phyloP scores from a whole-genome alignment of 2,113 vertebrate species.

The cat (Felis catus) region DNA sequence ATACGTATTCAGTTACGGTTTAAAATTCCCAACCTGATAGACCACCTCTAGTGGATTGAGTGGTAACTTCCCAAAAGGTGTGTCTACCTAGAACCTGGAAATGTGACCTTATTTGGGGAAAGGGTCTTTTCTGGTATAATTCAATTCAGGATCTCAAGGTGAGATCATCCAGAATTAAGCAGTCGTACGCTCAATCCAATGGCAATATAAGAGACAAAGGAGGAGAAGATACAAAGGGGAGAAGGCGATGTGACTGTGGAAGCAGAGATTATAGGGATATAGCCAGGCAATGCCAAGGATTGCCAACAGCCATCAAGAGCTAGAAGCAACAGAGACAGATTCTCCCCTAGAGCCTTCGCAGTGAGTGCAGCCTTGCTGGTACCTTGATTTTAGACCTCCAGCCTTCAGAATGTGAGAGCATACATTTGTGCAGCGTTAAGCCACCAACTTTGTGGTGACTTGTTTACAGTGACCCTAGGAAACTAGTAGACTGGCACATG shows the following conservation, averaged over 20 bases:
- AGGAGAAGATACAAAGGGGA: neutral
- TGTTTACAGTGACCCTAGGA: neutral
- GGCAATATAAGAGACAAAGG: neutral
- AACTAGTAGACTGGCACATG: neutral
- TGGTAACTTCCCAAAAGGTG: neutral
- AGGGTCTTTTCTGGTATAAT: neutral
- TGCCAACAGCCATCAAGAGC: neutral
- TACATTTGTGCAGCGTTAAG: neutral
- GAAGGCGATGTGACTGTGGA: rapidly evolving
- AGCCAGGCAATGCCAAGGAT: rapidly evolving
- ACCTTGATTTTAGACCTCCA: neutral
- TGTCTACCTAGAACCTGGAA: neutral
- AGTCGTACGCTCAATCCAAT: neutral
- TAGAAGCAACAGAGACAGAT: neutral
- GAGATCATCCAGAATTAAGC: neutral
- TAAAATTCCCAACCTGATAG: neutral
- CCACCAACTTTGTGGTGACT: neutral
- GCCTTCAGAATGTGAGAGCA: neutral
- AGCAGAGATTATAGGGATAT: rapidly evolving
- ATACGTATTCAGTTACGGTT: neutral
- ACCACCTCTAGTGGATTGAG: neutral
- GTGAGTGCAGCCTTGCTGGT: neutral
- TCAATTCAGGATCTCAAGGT: neutral
- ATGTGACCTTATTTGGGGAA: neutral
- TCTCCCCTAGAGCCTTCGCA: neutral